A percentile compares a stretch with the other conserved stretches of the same genome.
Evolutionary conservation across 1,140 invertebrate genomes (phyloP).

Genomic region (Drosophila arawakana): DNA sequence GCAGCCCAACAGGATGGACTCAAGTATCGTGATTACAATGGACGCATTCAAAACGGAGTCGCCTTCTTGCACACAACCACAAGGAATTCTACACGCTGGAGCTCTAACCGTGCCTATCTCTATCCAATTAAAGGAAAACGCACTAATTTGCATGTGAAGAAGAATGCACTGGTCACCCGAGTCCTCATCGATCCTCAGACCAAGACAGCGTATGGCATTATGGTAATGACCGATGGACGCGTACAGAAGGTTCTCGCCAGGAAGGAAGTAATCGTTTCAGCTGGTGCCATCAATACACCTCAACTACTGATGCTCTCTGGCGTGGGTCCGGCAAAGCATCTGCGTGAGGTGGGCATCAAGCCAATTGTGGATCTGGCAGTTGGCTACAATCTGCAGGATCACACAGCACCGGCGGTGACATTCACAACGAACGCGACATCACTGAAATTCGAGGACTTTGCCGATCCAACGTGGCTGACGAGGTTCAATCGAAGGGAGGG

Average conservation of each 20-base stretch:
- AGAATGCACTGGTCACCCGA: constrained; percentile 88
- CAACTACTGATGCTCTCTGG: constrained; percentile 93
- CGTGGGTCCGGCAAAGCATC: constrained; percentile 90
- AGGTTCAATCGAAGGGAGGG: constrained; percentile 86
- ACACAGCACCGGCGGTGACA: constrained; percentile 89
- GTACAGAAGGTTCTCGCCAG: constrained; percentile 86
- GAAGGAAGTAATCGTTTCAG: constrained; percentile 92
- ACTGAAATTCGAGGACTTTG: constrained; percentile 77
- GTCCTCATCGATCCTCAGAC: constrained; percentile 89
- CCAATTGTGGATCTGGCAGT: constrained; percentile 90
- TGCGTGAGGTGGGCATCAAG: constrained; percentile 87
- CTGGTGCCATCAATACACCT: constrained; percentile 90
- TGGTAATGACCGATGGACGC: constrained; percentile 86
- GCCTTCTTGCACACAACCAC: constrained; percentile 88
- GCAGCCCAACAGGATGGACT: constrained; percentile 88
- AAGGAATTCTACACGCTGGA: constrained; percentile 90
- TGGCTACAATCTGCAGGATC: constrained; percentile 92
- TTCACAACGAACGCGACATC: constrained; percentile 87
- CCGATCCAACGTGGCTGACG: constrained; percentile 70
- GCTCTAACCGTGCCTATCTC: constrained; percentile 90
- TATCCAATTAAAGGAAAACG: constrained; percentile 87
- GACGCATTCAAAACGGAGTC: constrained; percentile 87
- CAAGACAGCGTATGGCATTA: constrained; percentile 88
- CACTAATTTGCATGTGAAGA: constrained; percentile 88
- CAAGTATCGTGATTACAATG: constrained; percentile 90